Evolutionary conservation across 1,140 invertebrate genomes (phyloP), one percentile per base, ranked within the genome.

Genomic region (Lucilia sericata): DNA sequence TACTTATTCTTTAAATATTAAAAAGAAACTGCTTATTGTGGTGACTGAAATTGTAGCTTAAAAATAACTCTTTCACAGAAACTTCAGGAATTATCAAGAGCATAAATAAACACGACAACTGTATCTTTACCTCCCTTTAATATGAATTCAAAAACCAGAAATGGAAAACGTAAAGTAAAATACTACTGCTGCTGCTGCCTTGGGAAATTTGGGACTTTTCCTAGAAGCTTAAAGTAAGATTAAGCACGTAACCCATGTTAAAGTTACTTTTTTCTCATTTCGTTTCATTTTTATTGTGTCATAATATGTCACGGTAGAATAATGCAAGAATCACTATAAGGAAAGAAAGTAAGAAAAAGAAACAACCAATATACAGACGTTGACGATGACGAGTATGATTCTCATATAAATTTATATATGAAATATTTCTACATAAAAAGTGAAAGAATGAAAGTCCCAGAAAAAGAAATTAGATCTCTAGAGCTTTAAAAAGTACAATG

Each of bases 221-320:
- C n/a, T 82, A n/a, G 13, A 8, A 55, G 80, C 80, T 55, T 55
- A 55, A 82, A 82, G 5, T 82, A 13, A 49, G 80, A 82, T 82
- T 82, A 82, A 82, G 47, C 80, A 82, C 80, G 80, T 82, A 82
- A 82, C 21, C 80, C 75, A 76, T 42, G 75, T 76, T 76, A 75
- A 25, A 75, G 14, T 12, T 30, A 76, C 34, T 17, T 76, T 75
- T 2, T 70, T 25, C 65, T 70, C 21, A 21, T 70, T 70, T 19
- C 14, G n/a, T 60, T 60, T 60, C 55, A n/a, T 60, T 60, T 60
- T 60, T n/a, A 60, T 17, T 70, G 65, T 70, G 65, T 21, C 65
- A 70, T 25, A 70, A 70, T 70, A 70, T 70, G 65, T 70, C 65
- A 70, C 9, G 65, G 19, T 70, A 25, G 65, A 70, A 70, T 70